Evolutionary conservation across 2,888 invertebrate genomes (phyloP).

Genomic region (Apotomis betuletana): DNA sequence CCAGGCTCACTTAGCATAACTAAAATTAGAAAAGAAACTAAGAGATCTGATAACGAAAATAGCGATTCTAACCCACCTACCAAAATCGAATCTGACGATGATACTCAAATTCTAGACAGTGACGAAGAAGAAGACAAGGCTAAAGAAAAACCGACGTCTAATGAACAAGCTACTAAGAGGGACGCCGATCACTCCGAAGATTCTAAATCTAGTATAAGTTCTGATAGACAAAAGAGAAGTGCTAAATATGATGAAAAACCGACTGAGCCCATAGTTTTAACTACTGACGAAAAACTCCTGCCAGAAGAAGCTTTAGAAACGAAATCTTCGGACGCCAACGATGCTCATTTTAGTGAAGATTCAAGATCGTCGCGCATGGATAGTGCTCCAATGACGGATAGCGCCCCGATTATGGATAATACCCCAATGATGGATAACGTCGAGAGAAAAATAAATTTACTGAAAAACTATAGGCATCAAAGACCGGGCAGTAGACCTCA

Average conservation of each 20-base stretch:
- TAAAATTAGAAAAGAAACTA: conserved; percentile 67
- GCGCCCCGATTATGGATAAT: conserved; percentile 44
- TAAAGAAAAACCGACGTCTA: conserved; percentile 47
- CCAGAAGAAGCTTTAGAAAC: conserved; percentile 71
- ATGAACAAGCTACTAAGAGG: conserved; percentile 44
- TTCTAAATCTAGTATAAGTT: conserved; percentile 45
- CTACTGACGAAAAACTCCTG: conserved; percentile 75
- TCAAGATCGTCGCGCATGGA: conserved; percentile 44
- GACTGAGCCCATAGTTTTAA: conserved; percentile 63
- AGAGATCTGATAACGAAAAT: conserved; percentile 58
- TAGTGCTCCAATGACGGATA: conserved; percentile 49
- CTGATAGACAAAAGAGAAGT: conserved; percentile 48
- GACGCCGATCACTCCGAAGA: conserved; percentile 44
- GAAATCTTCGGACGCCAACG: conserved; percentile 53
- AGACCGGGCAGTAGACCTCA: conserved; percentile 64
- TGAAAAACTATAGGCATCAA: conserved; percentile 80
- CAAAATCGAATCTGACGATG: conserved; percentile 66
- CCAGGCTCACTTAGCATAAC: conserved; percentile 78
- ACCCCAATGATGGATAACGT: conserved; percentile 53
- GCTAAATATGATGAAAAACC: conserved; percentile 48
- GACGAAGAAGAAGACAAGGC: conserved; percentile 62
- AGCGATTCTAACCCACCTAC: conserved; percentile 53
- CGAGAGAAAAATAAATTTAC: conserved; percentile 72
- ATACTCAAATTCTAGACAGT: conserved; percentile 74
- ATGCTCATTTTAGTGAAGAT: conserved; percentile 47